Base-by-base conservation (phyloP, 2,113 vertebrate genomes). In the Albula glossodonta region DNA sequence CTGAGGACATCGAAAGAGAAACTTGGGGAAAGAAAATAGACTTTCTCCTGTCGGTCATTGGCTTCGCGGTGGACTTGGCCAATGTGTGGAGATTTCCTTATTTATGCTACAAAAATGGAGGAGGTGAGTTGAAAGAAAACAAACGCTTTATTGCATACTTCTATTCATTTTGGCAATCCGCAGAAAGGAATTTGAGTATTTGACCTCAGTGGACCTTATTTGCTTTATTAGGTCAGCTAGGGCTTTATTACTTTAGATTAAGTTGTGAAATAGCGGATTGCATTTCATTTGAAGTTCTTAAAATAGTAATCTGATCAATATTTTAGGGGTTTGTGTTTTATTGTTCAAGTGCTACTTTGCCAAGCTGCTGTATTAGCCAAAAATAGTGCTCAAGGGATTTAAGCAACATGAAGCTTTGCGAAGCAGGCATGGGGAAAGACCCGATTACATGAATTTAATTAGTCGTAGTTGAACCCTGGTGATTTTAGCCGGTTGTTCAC, bases 1-100 rank as follows among this genome's bases (percentile, higher is more conserved):
- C 63, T 1, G 89, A 91, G 15, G 89, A 91, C 1, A 90, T 90
- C 19, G 95, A 96, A 0, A 94, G 98, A 78, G 98, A 99, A 94
- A 98, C 96, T 22, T 99, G 98, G 98, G 97, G 97, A 92, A 99
- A 98, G 93, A 99, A 99, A 94, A 96, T 99, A 83, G 98, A 99
- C 94, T 99, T 99, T 93, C 96, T 99, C 15, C 96, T 99, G 90
- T 99, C 98, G 0, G 98, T 99, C 86, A 96, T 99, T 86, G 98
- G 98, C 89, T 99, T 99, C 87, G 97, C 98, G 0, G 98, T 85
- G 90, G 90, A 48, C 63, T 88, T 77, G 87, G 89, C 63, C 91
- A 91, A 91, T 31, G 89, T 91, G 6, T 90, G 90, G 90, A 88
- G 90, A 51, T 91, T 91, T 56, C 90, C 90, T 3, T 90, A 90